phyloP scores from a whole-genome alignment of 2,113 vertebrate genomes.

The Saguinus midas region DNA sequence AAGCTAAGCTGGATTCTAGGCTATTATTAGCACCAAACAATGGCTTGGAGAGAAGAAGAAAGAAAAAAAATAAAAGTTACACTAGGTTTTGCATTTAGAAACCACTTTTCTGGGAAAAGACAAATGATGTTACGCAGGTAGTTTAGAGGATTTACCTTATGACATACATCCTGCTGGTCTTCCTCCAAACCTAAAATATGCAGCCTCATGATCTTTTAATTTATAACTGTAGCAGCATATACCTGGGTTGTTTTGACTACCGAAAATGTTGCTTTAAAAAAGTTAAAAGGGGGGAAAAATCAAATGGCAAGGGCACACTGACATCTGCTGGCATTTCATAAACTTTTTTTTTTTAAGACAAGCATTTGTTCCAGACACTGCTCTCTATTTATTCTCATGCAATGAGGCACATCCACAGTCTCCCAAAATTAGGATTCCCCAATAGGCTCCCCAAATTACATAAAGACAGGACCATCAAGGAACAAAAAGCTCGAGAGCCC shows the following conservation, averaged over 20 bases:
- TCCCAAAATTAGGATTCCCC: not conserved
- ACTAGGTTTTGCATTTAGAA: constrained; percentile 33
- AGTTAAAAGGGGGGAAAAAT: constrained; percentile 59
- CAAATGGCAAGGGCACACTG: constrained; percentile 81
- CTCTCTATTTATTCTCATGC: not conserved
- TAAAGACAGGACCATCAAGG: not conserved
- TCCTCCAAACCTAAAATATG: not conserved
- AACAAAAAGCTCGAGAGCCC: not conserved
- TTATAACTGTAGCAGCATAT: not conserved
- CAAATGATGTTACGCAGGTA: not conserved
- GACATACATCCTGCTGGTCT: not conserved
- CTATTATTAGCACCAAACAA: constrained; percentile 58
- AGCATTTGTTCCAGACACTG: not conserved
- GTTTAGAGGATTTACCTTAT: not conserved
- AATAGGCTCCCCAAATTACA: not conserved
- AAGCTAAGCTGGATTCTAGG: not conserved
- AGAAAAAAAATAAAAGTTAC: not conserved
- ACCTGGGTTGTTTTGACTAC: not conserved
- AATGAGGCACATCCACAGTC: not conserved
- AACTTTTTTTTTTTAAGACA: constrained; percentile 39
- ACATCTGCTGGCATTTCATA: constrained; percentile 85
- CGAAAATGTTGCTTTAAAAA: constrained; percentile 58
- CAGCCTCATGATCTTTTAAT: not conserved
- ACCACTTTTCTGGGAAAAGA: constrained; percentile 12
- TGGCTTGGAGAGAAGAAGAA: not conserved